A percentile compares a stretch with the other conserved stretches of the same genome.
phyloP scores from a whole-genome alignment of 1,140 invertebrate genomes.

The Aphaenogaster ashmeadi region DNA sequence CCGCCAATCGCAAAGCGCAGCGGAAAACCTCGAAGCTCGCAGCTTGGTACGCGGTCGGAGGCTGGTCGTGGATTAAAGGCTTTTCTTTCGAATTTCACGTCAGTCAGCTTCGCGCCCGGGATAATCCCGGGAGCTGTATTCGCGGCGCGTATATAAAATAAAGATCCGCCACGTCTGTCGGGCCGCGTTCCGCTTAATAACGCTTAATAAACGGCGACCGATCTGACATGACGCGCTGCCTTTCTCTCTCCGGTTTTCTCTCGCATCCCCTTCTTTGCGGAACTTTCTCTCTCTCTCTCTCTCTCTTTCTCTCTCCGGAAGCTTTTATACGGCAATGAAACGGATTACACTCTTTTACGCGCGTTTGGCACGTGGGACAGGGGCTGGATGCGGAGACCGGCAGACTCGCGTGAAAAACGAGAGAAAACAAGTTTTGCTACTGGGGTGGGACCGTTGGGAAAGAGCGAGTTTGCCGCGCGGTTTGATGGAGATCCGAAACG shows the following conservation, averaged over 20 bases:
- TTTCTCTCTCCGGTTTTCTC: constrained; percentile 26
- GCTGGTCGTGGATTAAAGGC: constrained; percentile 82
- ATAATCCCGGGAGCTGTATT: constrained; percentile 83
- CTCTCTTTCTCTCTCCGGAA: not conserved
- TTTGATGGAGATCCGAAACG: constrained; percentile 26
- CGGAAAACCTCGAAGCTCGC: constrained; percentile 67
- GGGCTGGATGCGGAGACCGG: not conserved
- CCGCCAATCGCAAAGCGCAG: constrained; percentile 68
- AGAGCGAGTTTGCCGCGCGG: not conserved
- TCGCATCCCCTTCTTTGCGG: not conserved
- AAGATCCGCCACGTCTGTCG: constrained; percentile 78
- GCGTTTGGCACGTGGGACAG: constrained; percentile 53
- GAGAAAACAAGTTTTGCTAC: constrained; percentile 1
- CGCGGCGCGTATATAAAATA: constrained; percentile 83
- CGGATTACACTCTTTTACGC: constrained; percentile 77
- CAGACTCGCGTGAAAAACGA: constrained; percentile 36
- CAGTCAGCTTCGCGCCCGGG: constrained; percentile 80
- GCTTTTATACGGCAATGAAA: constrained; percentile 75
- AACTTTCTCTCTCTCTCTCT: not conserved
- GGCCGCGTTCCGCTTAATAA: constrained; percentile 80
- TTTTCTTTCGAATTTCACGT: constrained; percentile 85
- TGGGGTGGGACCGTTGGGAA: not conserved
- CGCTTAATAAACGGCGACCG: constrained; percentile 80
- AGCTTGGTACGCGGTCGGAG: constrained; percentile 60
- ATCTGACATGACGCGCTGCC: constrained; percentile 69